Percentiles rank a stretch among this genome's conserved stretches.
These are phyloP conservation scores for Herminia tarsipennalis DNA, from an alignment of 2,888 invertebrate genomes.

Conservation along the genomic window DNA sequence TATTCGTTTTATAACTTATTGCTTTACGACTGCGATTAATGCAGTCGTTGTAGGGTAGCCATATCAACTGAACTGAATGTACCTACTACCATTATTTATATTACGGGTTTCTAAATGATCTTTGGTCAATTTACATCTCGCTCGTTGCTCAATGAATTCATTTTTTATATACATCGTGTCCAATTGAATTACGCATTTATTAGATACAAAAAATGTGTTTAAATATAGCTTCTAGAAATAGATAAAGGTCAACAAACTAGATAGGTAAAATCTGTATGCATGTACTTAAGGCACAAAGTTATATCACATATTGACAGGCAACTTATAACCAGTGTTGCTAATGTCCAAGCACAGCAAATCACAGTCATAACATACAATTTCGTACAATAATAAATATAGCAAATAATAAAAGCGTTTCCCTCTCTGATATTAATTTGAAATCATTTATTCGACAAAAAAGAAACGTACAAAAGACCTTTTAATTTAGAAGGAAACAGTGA, in stretches of 20 bases:
- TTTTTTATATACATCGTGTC: background rate
- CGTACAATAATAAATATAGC: background rate
- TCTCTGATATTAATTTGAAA: constrained; percentile 72
- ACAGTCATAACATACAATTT: too few species aligned
- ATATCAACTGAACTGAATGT: constrained; percentile 46
- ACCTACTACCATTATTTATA: constrained; percentile 55
- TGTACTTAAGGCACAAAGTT: too few species aligned
- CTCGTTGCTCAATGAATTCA: background rate
- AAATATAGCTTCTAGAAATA: background rate
- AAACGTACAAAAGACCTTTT: constrained; percentile 61
- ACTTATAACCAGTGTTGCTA: too few species aligned
- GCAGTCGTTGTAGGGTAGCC: constrained; percentile 60
- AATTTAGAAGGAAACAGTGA: constrained; percentile 58
- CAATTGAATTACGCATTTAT: too few species aligned
- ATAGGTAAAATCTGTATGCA: too few species aligned
- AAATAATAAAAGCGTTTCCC: constrained; percentile 61
- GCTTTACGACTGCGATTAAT: constrained; percentile 72
- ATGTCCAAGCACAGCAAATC: too few species aligned
- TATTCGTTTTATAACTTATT: constrained; percentile 74
- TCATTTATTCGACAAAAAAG: constrained; percentile 70
- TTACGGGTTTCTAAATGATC: constrained; percentile 40
- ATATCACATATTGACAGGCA: too few species aligned
- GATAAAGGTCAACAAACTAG: too few species aligned
- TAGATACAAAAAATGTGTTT: background rate
- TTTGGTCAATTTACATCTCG: constrained; percentile 1